Percentiles rank a stretch among this genome's conserved stretches.
These are phyloP conservation scores for Anoplophora glabripennis DNA, from an alignment of 1,140 invertebrate species.

Conservation along the genomic window DNA sequence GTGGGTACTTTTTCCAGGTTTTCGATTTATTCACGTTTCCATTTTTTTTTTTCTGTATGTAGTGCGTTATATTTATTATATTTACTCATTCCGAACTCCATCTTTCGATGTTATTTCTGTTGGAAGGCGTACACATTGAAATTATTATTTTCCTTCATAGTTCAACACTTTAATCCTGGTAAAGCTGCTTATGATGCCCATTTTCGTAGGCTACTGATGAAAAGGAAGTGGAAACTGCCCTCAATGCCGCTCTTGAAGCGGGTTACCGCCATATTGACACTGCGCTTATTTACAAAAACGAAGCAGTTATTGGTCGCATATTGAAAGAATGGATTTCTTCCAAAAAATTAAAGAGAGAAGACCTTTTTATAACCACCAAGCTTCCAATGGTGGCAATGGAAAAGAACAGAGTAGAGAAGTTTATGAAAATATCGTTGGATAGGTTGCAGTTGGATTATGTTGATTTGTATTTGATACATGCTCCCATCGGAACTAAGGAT, in stretches of 20 bases:
- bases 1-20: too few species aligned
- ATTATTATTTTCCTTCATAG: too few species aligned
- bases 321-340: conserved; percentile 70
- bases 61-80: too few species aligned
- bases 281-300: conserved; percentile 78
- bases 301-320: conserved; percentile 72
- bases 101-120: too few species aligned
- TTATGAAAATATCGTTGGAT: conserved; percentile 2
- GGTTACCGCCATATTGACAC: conserved; percentile 81
- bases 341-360: conserved; percentile 62
- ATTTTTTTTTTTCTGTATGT: too few species aligned
- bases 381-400: conserved; percentile 38
- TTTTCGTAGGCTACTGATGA: too few species aligned
- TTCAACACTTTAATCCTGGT: too few species aligned
- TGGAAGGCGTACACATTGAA: too few species aligned
- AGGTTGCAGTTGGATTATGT: conserved; percentile 10
- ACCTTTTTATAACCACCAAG: conserved; percentile 66
- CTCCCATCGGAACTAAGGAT: neutral
- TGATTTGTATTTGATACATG: conserved; percentile 12
- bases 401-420: conserved; percentile 8
- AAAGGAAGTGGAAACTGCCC: conserved; percentile 42
- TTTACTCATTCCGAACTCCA: too few species aligned
- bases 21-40: too few species aligned
- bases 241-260: conserved; percentile 61
- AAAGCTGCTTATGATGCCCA: too few species aligned